Base-by-base conservation (phyloP, 2,113 vertebrate genomes). In the Ceratotherium simum region DNA sequence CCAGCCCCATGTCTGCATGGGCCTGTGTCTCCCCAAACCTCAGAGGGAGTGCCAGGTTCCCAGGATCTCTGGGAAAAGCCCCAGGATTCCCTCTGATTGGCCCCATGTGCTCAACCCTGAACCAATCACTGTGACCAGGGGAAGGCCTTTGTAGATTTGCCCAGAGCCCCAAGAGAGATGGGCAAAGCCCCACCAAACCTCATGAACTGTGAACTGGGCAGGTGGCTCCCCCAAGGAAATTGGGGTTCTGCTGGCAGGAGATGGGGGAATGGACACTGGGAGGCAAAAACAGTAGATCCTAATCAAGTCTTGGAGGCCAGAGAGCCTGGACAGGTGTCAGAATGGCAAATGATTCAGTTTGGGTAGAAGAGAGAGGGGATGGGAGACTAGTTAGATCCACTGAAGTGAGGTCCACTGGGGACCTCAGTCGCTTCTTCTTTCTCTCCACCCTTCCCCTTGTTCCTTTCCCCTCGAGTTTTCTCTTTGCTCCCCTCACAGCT, bases 341-440 rank as follows among this genome's bases (percentile, higher is more conserved):
- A 65, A 48, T 1, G 31, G 23, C 83, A 54, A 20, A 92, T 46
- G 62, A 39, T 33, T 76, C 62, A 14, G 4, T 91, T 67, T 62
- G 36, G 62, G 29, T 56, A 69, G 85, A 76, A 64, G 69, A 82
- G 67, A 46, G 62, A 84, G 62, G 51, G 10, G 39, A 72, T 64
- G n/a, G 76, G 70, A 88, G 36, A 39, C 36, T 6, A 46, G 11
- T 81, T 39, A 86, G 64, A 27, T 39, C 8, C 90, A 46, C 9
- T 80, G 20, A 46, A 75, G 39, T 58, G 42, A 83, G 60, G 70
- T 83, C 83, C 54, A 56, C 69, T 95, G 62, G 93, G 84, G 70
- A 83, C 84, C 62, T 95, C 78, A 2, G 64, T 39, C 48, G 75
- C 64, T 13, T 94, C 64, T 84, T 97, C 36, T 73, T 84, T 79